Base-by-base conservation (phyloP, 2,888 invertebrate genomes). In the Eucera pruinosa region DNA sequence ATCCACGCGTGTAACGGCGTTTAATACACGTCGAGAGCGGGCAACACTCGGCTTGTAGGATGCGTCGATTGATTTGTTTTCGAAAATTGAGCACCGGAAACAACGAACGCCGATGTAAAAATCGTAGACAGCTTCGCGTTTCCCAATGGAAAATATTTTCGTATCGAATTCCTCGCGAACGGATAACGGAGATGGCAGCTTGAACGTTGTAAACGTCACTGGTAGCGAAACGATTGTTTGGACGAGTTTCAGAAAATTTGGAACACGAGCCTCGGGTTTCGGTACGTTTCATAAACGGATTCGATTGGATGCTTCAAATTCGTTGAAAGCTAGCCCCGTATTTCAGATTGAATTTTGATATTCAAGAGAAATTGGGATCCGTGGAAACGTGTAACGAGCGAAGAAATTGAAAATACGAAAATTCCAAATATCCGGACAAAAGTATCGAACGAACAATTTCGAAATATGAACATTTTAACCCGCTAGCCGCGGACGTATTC, bases 11-110 rank as follows among this genome's bases (percentile, higher is more conserved):
- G 54, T 54, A 72, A 67, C 52, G 58, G 36, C 47, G 65, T 45
- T 74, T 65, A 66, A 76, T 69, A 65, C 55, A 43, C 20, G 48
- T 69, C 55, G 65, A 69, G 65, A 33, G 55, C 33, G 41, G 62
- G 25, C 52, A n/a, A 15, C 33, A 18, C 30, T 61, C 57, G 13
- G 47, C n/a, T 43, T 27, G 50, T 30, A 3, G 55, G 57, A 54
- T 54, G 23, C 50, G 36, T 27, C 68, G 55, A 76, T 78, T 76
- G 48, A 61, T 75, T 69, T 65, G 55, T 48, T 68, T 39, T 48
- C 55, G 76, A 52, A 66, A 69, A 66, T 66, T 50, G 55, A 50
- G 30, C 52, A 23, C 50, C 57, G 43, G 25, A 58, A 52, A 57
- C 61, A 62, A 43, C 55, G 58, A 11, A 13, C 52, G 20, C 39